A percentile compares a stretch with the other conserved stretches of the same genome.
These are phyloP conservation scores for Aphodius sticticus DNA, from an alignment of 2,888 invertebrate genomes.

Conservation along the genomic window DNA sequence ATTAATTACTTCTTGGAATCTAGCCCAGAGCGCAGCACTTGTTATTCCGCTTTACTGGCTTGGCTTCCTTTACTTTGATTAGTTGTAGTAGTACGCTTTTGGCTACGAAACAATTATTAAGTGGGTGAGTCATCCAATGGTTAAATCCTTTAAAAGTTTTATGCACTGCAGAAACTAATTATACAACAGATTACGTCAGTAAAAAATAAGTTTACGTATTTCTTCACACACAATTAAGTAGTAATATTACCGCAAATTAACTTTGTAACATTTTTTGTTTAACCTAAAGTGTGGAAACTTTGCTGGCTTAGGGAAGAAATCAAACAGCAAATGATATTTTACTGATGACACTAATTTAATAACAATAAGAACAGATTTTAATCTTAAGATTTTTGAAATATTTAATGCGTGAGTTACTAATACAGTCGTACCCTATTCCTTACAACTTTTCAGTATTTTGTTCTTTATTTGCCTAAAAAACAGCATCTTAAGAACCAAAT, in stretches of 20 bases:
- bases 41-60: not conserved
- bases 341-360: too few relatives aligned
- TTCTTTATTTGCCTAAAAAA: too few relatives aligned
- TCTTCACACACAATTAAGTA: not conserved
- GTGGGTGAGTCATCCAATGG: not conserved
- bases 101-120: not conserved
- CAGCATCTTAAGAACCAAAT: too few relatives aligned
- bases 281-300: too few relatives aligned
- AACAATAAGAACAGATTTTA: too few relatives aligned
- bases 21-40: slow-evolving; percentile 4
- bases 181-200: not conserved
- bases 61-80: not conserved
- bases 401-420: too few relatives aligned
- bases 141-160: not conserved
- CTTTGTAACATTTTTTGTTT: too few relatives aligned
- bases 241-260: not conserved
- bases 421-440: too few relatives aligned
- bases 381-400: too few relatives aligned
- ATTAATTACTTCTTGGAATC: not conserved
- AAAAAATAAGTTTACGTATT: not conserved
- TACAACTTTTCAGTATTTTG: too few relatives aligned
- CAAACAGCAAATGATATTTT: too few relatives aligned
- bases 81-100: not conserved
- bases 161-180: not conserved
- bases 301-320: too few relatives aligned